Evolutionary conservation across 2,797 vertebrate genomes (phyloP).

Genomic region (Balearica regulorum): DNA sequence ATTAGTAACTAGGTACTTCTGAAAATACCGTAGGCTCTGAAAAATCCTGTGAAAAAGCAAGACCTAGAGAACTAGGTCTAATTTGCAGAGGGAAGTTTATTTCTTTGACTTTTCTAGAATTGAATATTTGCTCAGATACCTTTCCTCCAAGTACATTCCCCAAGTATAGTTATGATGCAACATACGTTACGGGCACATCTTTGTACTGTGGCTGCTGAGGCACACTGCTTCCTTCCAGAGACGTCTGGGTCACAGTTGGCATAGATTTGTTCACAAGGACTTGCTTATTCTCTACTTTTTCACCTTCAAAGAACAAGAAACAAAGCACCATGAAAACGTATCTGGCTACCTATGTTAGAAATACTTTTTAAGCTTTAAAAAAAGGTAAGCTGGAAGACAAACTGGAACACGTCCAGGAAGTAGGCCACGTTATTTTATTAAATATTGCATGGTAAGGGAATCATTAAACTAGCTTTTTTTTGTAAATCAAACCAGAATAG

Average conservation of each 20-base stretch:
- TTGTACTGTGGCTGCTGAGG: conserved; percentile 94
- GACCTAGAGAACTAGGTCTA: neutral
- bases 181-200: conserved; percentile 95
- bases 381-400: neutral
- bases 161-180: neutral
- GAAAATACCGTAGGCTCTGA: neutral
- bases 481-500: neutral
- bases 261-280: conserved; percentile 97
- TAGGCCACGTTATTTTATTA: neutral
- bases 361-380: neutral
- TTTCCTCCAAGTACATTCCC: neutral
- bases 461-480: neutral
- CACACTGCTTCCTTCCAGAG: conserved; percentile 92
- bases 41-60: neutral
- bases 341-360: neutral
- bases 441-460: neutral
- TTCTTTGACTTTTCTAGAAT: neutral
- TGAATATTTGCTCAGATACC: neutral
- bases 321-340: neutral
- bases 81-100: neutral
- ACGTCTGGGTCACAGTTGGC: conserved; percentile 96
- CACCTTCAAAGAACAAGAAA: conserved; percentile 77
- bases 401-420: neutral
- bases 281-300: conserved; percentile 97
- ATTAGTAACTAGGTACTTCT: neutral